Percentiles rank a stretch among this genome's conserved stretches.
phyloP scores from a whole-genome alignment of 2,888 invertebrate species.

The Chrysomela aeneicollis region DNA sequence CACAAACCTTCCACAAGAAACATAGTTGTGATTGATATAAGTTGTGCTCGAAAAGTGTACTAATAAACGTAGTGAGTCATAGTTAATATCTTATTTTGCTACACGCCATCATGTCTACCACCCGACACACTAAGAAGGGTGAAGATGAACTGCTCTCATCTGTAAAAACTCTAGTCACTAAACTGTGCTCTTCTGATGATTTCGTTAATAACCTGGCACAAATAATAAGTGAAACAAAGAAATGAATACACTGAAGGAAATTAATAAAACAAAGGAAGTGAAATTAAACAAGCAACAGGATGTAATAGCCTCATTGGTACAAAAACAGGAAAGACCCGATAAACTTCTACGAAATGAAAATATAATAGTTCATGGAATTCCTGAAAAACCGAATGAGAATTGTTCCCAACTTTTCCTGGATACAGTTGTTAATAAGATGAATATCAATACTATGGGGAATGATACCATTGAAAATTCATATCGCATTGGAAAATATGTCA shows the following conservation, averaged over 20 bases:
- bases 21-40: not conserved
- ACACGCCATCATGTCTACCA: not conserved
- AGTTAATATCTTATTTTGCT: not conserved
- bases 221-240: not conserved
- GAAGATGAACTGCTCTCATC: not conserved
- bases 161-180: not conserved
- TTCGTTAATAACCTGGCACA: slow-evolving; percentile 1
- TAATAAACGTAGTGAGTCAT: not conserved
- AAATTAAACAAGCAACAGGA: not conserved
- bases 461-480: slow-evolving; percentile 3
- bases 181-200: not conserved
- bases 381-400: not conserved
- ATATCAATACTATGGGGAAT: not conserved
- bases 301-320: not conserved
- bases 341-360: not conserved
- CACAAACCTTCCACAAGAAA: not conserved
- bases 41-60: not conserved
- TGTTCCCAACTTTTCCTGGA: not conserved
- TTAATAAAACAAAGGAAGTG: not conserved
- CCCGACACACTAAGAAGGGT: not conserved
- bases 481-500: slow-evolving; percentile 6
- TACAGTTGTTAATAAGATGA: not conserved
- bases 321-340: not conserved
- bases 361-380: not conserved
- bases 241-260: not conserved